These are phyloP conservation scores for Elgaria multicarinata DNA, from an alignment of 2,113 vertebrate species.

Conservation along the genomic window DNA sequence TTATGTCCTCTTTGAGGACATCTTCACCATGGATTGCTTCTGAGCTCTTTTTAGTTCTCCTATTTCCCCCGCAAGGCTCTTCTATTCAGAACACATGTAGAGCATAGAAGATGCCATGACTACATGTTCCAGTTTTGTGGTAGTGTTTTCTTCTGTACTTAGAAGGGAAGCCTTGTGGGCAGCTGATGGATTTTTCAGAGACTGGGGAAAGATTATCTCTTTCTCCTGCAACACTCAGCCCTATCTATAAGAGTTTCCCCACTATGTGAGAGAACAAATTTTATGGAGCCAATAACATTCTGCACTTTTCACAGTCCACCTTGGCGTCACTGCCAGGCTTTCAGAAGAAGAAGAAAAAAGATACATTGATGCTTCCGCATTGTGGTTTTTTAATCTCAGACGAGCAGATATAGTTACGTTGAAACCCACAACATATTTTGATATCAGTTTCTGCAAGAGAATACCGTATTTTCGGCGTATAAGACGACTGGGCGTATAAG, in stretches of 20 bases:
- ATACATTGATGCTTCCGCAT: not conserved
- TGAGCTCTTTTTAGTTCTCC: not conserved
- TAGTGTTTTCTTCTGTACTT: not conserved
- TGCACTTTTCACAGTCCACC: not conserved
- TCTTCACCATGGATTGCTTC: not conserved
- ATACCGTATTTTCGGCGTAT: too few relatives aligned
- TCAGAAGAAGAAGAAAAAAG: not conserved
- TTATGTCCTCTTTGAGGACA: not conserved
- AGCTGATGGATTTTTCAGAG: not conserved
- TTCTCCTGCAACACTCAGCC: too few relatives aligned
- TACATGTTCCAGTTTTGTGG: not conserved
- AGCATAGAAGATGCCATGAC: not conserved
- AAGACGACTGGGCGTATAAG: too few relatives aligned
- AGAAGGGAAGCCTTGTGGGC: not conserved
- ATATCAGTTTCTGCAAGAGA: not conserved
- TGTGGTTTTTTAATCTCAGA: not conserved
- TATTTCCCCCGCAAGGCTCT: not conserved
- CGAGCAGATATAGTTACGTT: not conserved
- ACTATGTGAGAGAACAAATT: not conserved
- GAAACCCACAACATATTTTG: not conserved
- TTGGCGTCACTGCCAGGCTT: not conserved
- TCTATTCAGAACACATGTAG: not conserved
- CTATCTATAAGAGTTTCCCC: not conserved
- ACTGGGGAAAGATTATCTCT: too few relatives aligned
- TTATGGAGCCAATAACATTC: not conserved